Conservation (phyloP, 2,888 invertebrate species). For the Mylabris sibirica region DNA sequence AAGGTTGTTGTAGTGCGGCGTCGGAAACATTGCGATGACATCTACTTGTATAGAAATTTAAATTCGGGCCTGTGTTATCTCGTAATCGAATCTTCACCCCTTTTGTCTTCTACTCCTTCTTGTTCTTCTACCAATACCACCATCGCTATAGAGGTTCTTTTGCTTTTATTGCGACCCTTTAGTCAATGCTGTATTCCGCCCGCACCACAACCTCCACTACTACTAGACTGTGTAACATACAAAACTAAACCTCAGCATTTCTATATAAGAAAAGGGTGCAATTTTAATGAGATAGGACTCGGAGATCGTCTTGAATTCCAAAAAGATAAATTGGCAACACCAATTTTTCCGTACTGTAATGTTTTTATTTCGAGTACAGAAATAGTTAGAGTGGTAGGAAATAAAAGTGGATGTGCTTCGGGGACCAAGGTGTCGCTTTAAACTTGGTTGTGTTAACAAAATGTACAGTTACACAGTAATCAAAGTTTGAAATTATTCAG, state of each 20-base stretch:
- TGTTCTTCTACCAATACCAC: neutral
- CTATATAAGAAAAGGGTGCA: conserved; percentile 47
- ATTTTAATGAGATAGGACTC: conserved; percentile 42
- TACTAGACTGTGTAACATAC: conserved; percentile 23
- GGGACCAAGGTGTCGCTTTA: neutral
- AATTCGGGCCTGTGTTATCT: conserved; percentile 46
- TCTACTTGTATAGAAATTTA: conserved; percentile 46
- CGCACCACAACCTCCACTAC: neutral
- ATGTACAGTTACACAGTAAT: conserved; percentile 49
- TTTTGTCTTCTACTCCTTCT: neutral
- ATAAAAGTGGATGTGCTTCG: neutral
- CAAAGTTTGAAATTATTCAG: conserved; percentile 53
- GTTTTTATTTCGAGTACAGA: no score
- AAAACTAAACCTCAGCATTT: conserved; percentile 42
- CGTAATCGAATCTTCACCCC: conserved; percentile 42
- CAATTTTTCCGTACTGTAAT: neutral
- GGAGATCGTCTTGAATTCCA: conserved; percentile 30
- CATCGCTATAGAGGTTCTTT: neutral
- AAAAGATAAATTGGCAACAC: conserved; percentile 24
- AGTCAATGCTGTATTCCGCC: neutral
- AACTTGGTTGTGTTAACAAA: conserved; percentile 32
- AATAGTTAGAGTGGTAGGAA: neutral
- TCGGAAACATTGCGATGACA: conserved; percentile 34
- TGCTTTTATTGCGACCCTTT: neutral
- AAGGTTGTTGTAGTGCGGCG: neutral